Conservation (phyloP, 2,888 invertebrate genomes). For the Ferrisia virgata region DNA sequence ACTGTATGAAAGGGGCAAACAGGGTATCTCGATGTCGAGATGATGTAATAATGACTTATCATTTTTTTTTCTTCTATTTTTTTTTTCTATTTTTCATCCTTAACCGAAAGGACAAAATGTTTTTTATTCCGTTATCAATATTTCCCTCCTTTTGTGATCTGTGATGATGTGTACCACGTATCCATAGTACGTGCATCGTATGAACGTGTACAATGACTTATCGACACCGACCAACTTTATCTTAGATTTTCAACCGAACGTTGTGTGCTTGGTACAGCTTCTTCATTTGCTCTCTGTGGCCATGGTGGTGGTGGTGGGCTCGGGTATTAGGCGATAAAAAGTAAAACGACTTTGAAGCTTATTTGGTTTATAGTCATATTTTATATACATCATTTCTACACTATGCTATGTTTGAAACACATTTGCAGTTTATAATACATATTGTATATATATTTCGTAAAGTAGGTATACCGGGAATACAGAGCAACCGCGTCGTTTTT, state of each 20-base stretch:
- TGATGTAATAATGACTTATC: constrained; percentile 40
- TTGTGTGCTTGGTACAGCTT: not conserved
- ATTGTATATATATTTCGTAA: not conserved
- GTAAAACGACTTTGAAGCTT: not conserved
- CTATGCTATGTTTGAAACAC: too few species aligned
- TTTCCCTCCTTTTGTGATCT: constrained; percentile 3
- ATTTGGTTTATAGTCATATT: not conserved
- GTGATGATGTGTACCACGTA: too few species aligned
- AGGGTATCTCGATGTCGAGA: constrained; percentile 10
- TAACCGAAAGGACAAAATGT: not conserved
- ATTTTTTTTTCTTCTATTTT: constrained; percentile 32
- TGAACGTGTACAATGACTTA: not conserved
- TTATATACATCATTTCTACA: not conserved
- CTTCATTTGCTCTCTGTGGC: too few species aligned
- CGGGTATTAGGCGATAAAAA: not conserved
- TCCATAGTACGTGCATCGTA: too few species aligned
- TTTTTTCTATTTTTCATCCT: too few species aligned
- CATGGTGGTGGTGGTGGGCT: too few species aligned
- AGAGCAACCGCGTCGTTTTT: not conserved
- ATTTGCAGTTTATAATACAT: too few species aligned
- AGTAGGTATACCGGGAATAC: not conserved
- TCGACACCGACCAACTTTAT: not conserved
- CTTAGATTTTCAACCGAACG: not conserved
- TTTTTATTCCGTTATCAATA: constrained; percentile 33
- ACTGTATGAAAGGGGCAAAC: not conserved